phyloP scores from a whole-genome alignment of 2,797 vertebrate species.

The Gambelia wislizenii region DNA sequence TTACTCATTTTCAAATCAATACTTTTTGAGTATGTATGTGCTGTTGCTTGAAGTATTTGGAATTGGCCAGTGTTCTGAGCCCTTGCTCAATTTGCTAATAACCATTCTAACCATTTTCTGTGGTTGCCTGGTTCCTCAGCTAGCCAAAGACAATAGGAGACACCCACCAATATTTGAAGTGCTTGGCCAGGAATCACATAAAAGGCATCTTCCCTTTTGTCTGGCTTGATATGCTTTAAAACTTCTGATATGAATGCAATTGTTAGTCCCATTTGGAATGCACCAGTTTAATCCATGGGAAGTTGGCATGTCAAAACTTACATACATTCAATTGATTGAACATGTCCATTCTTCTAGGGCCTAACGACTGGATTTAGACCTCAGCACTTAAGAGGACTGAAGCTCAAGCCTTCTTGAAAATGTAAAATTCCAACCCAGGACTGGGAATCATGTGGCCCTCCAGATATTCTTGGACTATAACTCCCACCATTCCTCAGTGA shows the following conservation, averaged over 20 bases:
- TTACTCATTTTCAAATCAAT: neutral
- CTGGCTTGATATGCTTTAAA: neutral
- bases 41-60: neutral
- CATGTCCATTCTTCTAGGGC: no score
- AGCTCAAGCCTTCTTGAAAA: neutral
- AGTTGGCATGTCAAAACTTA: no score
- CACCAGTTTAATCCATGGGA: no score
- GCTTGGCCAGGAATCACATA: neutral
- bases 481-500: no score
- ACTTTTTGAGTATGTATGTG: neutral
- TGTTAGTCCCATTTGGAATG: no score
- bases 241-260: no score
- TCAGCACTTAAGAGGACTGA: neutral
- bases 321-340: no score
- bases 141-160: neutral
- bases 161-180: neutral
- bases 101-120: neutral
- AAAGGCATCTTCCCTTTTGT: neutral
- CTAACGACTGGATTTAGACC: no score
- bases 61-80: neutral
- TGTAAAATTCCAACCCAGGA: neutral
- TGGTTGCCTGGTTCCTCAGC: neutral
- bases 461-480: no score
- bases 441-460: no score
- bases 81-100: neutral